Evolutionary conservation across 1,140 invertebrate species (phyloP), one percentile per base, ranked within the genome.

Genomic region (Aphelenchoides avenae): DNA sequence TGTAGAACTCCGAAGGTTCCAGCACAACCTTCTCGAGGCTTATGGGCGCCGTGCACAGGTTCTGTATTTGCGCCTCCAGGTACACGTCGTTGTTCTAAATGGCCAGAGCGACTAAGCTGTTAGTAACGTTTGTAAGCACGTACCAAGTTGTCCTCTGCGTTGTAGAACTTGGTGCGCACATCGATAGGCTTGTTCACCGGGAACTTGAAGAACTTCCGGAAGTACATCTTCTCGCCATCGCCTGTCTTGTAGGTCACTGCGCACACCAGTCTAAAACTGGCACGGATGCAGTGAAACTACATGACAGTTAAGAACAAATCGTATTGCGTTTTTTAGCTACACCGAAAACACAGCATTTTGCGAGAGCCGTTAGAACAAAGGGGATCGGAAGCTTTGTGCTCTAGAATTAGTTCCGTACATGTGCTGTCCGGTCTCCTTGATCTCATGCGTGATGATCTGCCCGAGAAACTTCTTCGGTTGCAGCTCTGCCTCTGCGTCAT

Each of bases 91-190:
- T 89, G 57, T 87, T 89, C 84, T 86, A 64, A 44, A 73, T 72
- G 58, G 56, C 57, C 56, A n/a, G n/a, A n/a, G n/a, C 18, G 52
- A 31, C 22, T 39, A 43, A 29, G 31, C 11, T 22, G 30, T 29
- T 26, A 34, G 9, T 31, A 41, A 60, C 18, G 37, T 55, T 43
- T 46, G 58, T 66, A 47, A 48, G 40, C 53, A 57, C 57, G 42
- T 26, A 54, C 37, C 37, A 52, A 52, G 51, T 11, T 48, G 40
- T 46, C 49, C 84, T 95, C 91, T 15, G 89, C 87, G 84, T 92
- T 93, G 76, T 91, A 95, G 79, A 96, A 94, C 18, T 97, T 96
- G 3, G 92, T 97, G 80, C 95, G 93, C 0, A 98, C 91, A 84
- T 98, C 92, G 11, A 97, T 80, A 37, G 93, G 93, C 77, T 96